Percentiles rank a stretch among this genome's conserved stretches.
phyloP scores from a whole-genome alignment of 2,888 invertebrate species.

The Gortyna flavago region DNA sequence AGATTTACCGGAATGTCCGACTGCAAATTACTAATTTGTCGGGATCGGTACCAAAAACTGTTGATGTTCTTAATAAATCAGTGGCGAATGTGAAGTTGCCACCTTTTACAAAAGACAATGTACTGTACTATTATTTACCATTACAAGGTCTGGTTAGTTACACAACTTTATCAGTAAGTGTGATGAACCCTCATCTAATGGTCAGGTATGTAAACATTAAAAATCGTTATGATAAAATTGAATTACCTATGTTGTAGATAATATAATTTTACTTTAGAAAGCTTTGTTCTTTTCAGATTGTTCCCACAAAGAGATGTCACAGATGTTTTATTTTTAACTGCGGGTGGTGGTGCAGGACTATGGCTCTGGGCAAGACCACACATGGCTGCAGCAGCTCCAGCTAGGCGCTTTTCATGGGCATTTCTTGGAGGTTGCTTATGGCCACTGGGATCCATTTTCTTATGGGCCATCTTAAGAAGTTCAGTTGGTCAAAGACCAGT shows the following conservation, averaged over 20 bases:
- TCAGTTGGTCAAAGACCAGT: slow-evolving; percentile 93
- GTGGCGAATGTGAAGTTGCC: slow-evolving; percentile 87
- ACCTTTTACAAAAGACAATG: slow-evolving; percentile 93
- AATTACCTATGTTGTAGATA: background rate
- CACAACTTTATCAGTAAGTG: slow-evolving; percentile 94
- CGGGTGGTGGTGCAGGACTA: slow-evolving; percentile 95
- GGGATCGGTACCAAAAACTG: slow-evolving; percentile 78
- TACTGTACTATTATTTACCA: slow-evolving; percentile 94
- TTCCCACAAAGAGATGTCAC: slow-evolving; percentile 94
- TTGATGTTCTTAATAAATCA: slow-evolving; percentile 83
- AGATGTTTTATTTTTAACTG: slow-evolving; percentile 94
- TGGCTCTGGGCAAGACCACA: slow-evolving; percentile 96
- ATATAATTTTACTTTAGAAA: background rate
- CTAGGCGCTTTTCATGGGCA: slow-evolving; percentile 92
- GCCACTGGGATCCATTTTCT: slow-evolving; percentile 96
- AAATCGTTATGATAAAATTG: background rate
- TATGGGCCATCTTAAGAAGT: slow-evolving; percentile 96
- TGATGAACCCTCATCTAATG: slow-evolving; percentile 95
- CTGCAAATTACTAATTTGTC: slow-evolving; percentile 78
- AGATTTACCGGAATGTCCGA: slow-evolving; percentile 79
- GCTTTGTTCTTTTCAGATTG: slow-evolving; percentile 86
- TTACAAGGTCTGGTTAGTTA: slow-evolving; percentile 94
- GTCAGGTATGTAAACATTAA: slow-evolving; percentile 89
- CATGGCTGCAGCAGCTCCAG: slow-evolving; percentile 91
- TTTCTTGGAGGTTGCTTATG: slow-evolving; percentile 94